phyloP scores from a whole-genome alignment of 1,140 invertebrate species.

The Trachymyrmex septentrionalis region DNA sequence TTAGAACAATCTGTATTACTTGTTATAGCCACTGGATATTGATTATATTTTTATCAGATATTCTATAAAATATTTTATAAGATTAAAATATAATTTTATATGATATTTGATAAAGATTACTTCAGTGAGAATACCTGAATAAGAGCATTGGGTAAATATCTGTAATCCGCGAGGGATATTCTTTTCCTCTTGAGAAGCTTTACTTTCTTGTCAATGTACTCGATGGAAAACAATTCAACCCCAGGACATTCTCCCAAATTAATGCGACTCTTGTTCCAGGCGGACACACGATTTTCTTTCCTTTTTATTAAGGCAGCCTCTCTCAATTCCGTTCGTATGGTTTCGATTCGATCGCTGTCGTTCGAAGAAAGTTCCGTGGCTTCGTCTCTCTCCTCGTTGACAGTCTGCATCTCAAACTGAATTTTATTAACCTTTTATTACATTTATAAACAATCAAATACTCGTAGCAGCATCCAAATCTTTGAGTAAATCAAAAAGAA shows the following conservation, averaged over 20 bases:
- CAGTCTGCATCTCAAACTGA: slow-evolving; percentile 16
- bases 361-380: slow-evolving; percentile 6
- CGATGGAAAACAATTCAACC: slow-evolving; percentile 56
- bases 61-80: no score
- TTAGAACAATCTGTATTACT: no score
- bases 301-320: slow-evolving; percentile 65
- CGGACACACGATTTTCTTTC: slow-evolving; percentile 71
- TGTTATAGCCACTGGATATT: no score
- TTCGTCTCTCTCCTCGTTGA: neutral
- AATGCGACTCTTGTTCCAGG: slow-evolving; percentile 75
- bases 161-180: slow-evolving; percentile 77
- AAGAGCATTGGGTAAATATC: slow-evolving; percentile 80
- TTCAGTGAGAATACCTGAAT: slow-evolving; percentile 77
- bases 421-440: neutral
- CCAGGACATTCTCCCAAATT: slow-evolving; percentile 71
- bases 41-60: no score
- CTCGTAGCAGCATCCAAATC: neutral
- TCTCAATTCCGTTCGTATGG: slow-evolving; percentile 70
- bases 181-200: slow-evolving; percentile 78
- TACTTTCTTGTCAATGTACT: slow-evolving; percentile 72
- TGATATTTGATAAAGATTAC: neutral
- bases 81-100: neutral
- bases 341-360: slow-evolving; percentile 55
- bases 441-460: neutral
- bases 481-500: neutral